A percentile compares a stretch with the other conserved stretches of the same genome.
These are phyloP conservation scores for Dolichotis patagonum DNA, from an alignment of 2,113 vertebrate species.

Conservation along the genomic window DNA sequence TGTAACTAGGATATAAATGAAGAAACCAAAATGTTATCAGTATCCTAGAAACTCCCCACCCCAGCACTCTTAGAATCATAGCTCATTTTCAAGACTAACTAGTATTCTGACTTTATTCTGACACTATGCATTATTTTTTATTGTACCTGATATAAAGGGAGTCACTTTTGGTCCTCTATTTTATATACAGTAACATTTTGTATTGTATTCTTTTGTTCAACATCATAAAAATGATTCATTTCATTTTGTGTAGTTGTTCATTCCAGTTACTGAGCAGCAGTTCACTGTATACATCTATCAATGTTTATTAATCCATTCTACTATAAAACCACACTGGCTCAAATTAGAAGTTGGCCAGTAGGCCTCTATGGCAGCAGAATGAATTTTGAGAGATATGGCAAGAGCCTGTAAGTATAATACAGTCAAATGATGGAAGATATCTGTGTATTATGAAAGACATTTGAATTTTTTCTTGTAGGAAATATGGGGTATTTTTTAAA, in stretches of 20 bases:
- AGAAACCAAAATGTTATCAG: not conserved
- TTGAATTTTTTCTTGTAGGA: not conserved
- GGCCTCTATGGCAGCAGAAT: not conserved
- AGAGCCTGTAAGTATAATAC: not conserved
- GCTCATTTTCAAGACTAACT: not conserved
- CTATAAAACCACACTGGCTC: not conserved
- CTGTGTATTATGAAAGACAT: not conserved
- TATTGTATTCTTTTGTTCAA: not conserved
- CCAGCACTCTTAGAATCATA: not conserved
- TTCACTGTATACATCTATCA: not conserved
- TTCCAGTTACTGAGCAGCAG: not conserved
- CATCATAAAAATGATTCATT: not conserved
- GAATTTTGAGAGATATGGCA: not conserved
- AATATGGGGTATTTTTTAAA: slow-evolving; percentile 9
- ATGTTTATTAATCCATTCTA: slow-evolving; percentile 10
- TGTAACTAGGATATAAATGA: not conserved
- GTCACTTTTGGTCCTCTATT: too few species aligned
- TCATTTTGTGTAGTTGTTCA: slow-evolving; percentile 1
- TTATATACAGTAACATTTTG: not conserved
- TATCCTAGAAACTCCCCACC: not conserved
- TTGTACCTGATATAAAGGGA: not conserved
- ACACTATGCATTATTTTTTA: not conserved
- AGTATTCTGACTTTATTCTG: not conserved
- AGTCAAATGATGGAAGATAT: not conserved
- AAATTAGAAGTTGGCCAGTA: not conserved